Conservation (phyloP, 1,140 invertebrate species). For the Cotesia vestalis region DNA sequence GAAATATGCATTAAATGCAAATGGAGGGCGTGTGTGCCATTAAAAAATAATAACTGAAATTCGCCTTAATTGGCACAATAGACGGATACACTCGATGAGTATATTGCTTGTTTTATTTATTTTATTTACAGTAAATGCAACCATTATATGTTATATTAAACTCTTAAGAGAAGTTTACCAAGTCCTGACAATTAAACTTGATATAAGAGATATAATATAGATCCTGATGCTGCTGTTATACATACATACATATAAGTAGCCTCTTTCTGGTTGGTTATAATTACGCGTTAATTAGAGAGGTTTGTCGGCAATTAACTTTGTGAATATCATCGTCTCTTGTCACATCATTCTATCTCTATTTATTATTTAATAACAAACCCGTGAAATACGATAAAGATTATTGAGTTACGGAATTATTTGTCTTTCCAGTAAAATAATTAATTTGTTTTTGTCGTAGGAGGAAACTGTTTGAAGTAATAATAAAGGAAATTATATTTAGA, state of each 20-base stretch:
- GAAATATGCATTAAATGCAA: conserved; percentile 61
- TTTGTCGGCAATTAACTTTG: conserved; percentile 61
- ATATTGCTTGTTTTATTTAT: conserved; percentile 2
- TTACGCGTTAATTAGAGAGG: conserved; percentile 61
- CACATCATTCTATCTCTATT: conserved; percentile 37
- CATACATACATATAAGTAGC: too few relatives aligned
- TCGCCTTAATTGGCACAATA: conserved; percentile 60
- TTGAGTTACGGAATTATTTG: neutral
- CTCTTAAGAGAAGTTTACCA: conserved; percentile 4
- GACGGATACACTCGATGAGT: conserved; percentile 10
- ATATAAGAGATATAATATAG: conserved; percentile 42
- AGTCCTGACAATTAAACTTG: conserved; percentile 49
- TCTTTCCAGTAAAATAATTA: conserved; percentile 1
- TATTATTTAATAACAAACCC: neutral
- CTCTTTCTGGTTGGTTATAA: conserved; percentile 46
- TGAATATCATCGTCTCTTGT: conserved; percentile 50
- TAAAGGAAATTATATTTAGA: conserved; percentile 14
- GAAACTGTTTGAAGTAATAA: too few relatives aligned
- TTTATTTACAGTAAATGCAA: conserved; percentile 6
- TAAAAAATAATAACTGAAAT: conserved; percentile 62
- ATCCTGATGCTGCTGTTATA: conserved; percentile 43
- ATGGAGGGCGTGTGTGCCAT: conserved; percentile 50
- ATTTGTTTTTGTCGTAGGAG: too few relatives aligned
- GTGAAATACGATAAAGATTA: too few relatives aligned
- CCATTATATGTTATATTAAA: neutral